A percentile compares a stretch with the other conserved stretches of the same genome.
Conservation (phyloP, 2,797 vertebrate genomes). For the Toxotes lorentzi region DNA sequence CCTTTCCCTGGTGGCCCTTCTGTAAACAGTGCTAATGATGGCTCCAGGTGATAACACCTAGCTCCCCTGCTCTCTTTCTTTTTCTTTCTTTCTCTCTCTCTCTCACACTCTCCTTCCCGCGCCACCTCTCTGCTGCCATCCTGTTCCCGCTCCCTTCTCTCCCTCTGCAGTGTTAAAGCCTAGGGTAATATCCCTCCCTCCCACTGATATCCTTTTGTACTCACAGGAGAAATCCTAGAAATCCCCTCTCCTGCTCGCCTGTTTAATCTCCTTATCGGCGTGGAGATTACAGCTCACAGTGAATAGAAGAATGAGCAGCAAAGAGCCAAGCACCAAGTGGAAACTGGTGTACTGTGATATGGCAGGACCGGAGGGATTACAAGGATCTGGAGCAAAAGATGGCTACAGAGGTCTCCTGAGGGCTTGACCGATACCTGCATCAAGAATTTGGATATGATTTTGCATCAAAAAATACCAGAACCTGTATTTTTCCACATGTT, state of each 20-base stretch:
- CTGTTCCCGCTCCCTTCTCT: slow-evolving; percentile 8
- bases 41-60: slow-evolving; percentile 67
- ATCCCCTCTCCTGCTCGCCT: slow-evolving; percentile 75
- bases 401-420: slow-evolving; percentile 15
- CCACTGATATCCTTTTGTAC: slow-evolving; percentile 75
- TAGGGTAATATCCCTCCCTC: slow-evolving; percentile 57
- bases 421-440: slow-evolving; percentile 6
- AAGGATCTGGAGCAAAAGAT: slow-evolving; percentile 19
- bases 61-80: slow-evolving; percentile 9
- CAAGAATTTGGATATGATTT: background rate
- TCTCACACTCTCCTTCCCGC: slow-evolving; percentile 13
- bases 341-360: slow-evolving; percentile 47
- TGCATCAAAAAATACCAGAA: background rate
- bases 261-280: slow-evolving; percentile 82
- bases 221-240: slow-evolving; percentile 75
- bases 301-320: slow-evolving; percentile 54
- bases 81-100: background rate
- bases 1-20: slow-evolving; percentile 73
- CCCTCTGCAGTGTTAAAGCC: slow-evolving; percentile 43
- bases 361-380: slow-evolving; percentile 46
- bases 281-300: slow-evolving; percentile 75
- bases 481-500: background rate
- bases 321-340: slow-evolving; percentile 30
- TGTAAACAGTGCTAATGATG: slow-evolving; percentile 82
- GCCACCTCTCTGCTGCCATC: slow-evolving; percentile 12